Conservation (phyloP, 2,113 vertebrate genomes). For the Solea senegalensis region DNA sequence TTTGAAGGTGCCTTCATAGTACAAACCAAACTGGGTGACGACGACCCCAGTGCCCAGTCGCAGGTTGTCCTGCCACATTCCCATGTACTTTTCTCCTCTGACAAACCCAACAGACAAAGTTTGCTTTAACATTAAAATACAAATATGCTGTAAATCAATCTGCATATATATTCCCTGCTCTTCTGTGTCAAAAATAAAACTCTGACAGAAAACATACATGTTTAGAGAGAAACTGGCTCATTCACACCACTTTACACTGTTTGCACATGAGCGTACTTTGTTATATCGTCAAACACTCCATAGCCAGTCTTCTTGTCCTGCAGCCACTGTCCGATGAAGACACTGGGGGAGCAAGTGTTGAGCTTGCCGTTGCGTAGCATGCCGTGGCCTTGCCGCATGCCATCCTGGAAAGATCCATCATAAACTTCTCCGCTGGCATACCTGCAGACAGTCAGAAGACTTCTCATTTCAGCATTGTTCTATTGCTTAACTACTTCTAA, state of each 20-base stretch:
- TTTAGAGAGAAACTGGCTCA: too few species aligned
- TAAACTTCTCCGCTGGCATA: constrained; percentile 94
- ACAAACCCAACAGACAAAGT: not conserved
- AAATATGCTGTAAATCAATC: not conserved
- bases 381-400: constrained; percentile 95
- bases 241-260: too few species aligned
- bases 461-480: not conserved
- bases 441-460: constrained; percentile 66
- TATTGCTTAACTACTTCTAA: not conserved
- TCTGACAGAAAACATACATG: too few species aligned
- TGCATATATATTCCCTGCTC: too few species aligned
- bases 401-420: constrained; percentile 94
- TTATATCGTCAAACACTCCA: constrained; percentile 97
- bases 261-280: constrained; percentile 80
- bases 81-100: constrained; percentile 99
- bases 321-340: constrained; percentile 97
- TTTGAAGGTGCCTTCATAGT: constrained; percentile 95
- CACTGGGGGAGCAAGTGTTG: constrained; percentile 93
- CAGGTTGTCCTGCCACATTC: constrained; percentile 94
- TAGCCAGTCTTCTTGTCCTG: constrained; percentile 96
- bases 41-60: constrained; percentile 95
- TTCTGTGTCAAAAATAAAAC: too few species aligned
- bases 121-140: not conserved
- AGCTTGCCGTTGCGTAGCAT: constrained; percentile 93
- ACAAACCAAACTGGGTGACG: constrained; percentile 97